These are phyloP conservation scores for Natator depressus DNA, from an alignment of 2,113 vertebrate species.

Conservation along the genomic window DNA sequence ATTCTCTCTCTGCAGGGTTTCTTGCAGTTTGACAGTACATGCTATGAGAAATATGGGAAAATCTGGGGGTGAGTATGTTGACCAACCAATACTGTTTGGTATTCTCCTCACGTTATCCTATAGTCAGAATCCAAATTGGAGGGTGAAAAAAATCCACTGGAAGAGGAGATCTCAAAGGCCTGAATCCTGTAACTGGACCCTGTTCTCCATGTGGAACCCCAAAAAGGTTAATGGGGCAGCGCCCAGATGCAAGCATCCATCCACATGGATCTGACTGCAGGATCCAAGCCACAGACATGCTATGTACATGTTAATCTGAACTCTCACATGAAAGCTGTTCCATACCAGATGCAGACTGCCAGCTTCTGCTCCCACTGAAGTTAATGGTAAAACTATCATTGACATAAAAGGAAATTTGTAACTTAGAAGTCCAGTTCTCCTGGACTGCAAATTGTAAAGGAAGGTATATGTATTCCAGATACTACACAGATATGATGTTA, in stretches of 20 bases:
- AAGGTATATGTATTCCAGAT: accelerated
- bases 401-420: not conserved
- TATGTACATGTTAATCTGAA: not conserved
- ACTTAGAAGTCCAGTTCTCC: not conserved
- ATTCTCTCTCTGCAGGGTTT: slow-evolving; percentile 67
- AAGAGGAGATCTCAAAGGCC: not conserved
- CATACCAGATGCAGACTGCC: not conserved
- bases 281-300: not conserved
- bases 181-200: not conserved
- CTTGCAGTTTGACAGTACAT: slow-evolving; percentile 68
- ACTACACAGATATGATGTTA: accelerated
- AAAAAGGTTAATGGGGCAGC: not conserved
- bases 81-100: not conserved
- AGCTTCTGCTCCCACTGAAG: not conserved
- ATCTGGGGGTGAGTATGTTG: slow-evolving; percentile 76
- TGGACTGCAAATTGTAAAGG: accelerated
- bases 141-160: not conserved
- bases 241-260: not conserved
- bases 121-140: not conserved
- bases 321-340: not conserved
- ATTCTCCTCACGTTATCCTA: not conserved
- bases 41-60: slow-evolving; percentile 79
- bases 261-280: too few relatives aligned
- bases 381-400: not conserved
- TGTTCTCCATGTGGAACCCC: not conserved